Evolutionary conservation across 2,888 invertebrate genomes (phyloP).

Genomic region (Stegana nigrithorax): DNA sequence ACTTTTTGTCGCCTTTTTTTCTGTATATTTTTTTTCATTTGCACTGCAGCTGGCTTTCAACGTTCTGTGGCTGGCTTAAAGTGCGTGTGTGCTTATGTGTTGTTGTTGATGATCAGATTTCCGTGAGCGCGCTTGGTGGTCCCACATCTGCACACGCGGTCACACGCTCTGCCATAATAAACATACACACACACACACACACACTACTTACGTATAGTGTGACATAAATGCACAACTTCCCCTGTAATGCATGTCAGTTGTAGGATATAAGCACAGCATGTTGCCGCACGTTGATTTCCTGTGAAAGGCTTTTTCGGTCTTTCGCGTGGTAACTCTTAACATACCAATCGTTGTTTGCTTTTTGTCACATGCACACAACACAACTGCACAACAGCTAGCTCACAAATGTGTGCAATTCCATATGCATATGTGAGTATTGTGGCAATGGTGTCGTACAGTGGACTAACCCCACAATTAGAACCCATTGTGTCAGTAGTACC

Average conservation of each 20-base stretch:
- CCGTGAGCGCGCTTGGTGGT: conserved; percentile 26
- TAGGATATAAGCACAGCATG: conserved; percentile 33
- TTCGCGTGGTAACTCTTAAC: neutral
- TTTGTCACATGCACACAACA: conserved; percentile 5
- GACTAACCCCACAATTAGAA: no score
- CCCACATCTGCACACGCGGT: conserved; percentile 23
- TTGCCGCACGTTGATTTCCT: conserved; percentile 38
- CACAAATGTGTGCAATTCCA: no score
- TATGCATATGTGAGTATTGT: no score
- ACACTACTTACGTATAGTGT: conserved; percentile 19
- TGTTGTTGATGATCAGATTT: conserved; percentile 38
- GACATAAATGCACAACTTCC: conserved; percentile 28
- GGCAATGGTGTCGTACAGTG: no score
- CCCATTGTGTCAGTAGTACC: no score
- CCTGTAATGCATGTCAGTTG: conserved; percentile 32
- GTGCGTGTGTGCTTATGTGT: conserved; percentile 34
- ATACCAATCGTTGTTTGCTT: neutral
- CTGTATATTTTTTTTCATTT: conserved; percentile 28
- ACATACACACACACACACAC: conserved; percentile 16
- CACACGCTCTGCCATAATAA: no score
- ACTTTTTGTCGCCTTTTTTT: conserved; percentile 36
- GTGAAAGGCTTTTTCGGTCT: neutral
- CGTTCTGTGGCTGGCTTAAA: conserved; percentile 22
- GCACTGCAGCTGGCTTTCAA: conserved; percentile 31
- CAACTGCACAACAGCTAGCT: neutral